These are phyloP conservation scores for Trichopoda pennipes DNA, from an alignment of 2,888 invertebrate species.

Conservation along the genomic window DNA sequence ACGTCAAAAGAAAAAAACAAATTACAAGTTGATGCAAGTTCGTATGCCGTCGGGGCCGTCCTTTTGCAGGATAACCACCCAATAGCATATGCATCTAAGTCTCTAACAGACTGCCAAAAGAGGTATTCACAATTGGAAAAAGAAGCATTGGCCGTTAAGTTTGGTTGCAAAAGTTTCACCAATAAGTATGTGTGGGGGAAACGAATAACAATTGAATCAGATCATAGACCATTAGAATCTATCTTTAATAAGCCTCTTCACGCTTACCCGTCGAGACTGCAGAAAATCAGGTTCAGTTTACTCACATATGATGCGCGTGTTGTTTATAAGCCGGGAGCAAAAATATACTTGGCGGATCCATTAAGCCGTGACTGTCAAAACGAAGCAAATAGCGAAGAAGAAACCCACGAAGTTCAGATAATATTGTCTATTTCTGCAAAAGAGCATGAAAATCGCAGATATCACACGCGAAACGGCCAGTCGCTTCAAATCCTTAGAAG, in stretches of 20 bases:
- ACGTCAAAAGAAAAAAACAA: constrained; percentile 40
- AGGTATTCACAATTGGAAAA: constrained; percentile 51
- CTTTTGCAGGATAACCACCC: no score
- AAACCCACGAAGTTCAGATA: background rate
- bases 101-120: constrained; percentile 24
- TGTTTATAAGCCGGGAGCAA: background rate
- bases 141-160: constrained; percentile 10
- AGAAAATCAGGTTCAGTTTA: constrained; percentile 10
- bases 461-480: no score
- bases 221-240: constrained; percentile 49
- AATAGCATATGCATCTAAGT: constrained; percentile 28
- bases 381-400: background rate
- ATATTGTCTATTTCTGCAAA: background rate
- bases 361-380: background rate
- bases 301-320: constrained; percentile 3
- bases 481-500: background rate
- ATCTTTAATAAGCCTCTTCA: constrained; percentile 35
- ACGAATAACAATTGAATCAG: constrained; percentile 31
- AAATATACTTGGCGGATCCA: constrained; percentile 29
- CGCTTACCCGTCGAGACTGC: constrained; percentile 8
- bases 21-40: constrained; percentile 44
- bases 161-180: background rate
- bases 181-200: constrained; percentile 12
- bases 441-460: background rate
- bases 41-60: constrained; percentile 11